Percentiles rank a stretch among this genome's conserved stretches.
phyloP scores from a whole-genome alignment of 2,888 invertebrate species.

The Hylaea fasciaria region DNA sequence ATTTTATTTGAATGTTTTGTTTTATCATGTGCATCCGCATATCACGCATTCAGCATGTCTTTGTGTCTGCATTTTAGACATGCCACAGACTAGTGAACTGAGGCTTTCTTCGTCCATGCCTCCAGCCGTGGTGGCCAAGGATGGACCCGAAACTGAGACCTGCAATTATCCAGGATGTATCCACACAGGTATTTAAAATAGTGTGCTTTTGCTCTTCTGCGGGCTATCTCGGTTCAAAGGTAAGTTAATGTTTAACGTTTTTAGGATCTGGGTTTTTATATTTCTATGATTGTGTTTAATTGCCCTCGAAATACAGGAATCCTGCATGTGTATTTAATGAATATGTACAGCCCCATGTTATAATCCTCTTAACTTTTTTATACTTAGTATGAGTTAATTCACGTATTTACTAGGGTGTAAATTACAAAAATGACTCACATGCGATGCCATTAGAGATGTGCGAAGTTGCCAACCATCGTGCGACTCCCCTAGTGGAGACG shows the following conservation, averaged over 20 bases:
- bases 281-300: not conserved
- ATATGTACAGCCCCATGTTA: too few species aligned
- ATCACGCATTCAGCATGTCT: conserved; percentile 46
- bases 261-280: not conserved
- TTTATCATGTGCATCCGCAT: conserved; percentile 16
- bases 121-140: conserved; percentile 65
- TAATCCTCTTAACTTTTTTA: too few species aligned
- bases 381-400: too few species aligned
- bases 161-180: conserved; percentile 92
- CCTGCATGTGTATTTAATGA: too few species aligned
- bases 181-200: conserved; percentile 85
- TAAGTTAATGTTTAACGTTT: not conserved
- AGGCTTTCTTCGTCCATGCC: conserved; percentile 74
- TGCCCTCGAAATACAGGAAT: too few species aligned
- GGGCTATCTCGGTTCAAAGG: conserved; percentile 1
- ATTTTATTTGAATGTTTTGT: conserved; percentile 9
- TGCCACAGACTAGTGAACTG: conserved; percentile 80
- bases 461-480: too few species aligned
- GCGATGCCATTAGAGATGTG: too few species aligned
- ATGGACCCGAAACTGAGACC: conserved; percentile 67
- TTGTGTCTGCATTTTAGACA: conserved; percentile 68
- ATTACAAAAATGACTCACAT: too few species aligned
- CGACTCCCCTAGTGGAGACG: too few species aligned
- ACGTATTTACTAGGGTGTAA: too few species aligned
- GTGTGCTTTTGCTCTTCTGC: not conserved